Base-by-base conservation (phyloP, 2,888 invertebrate species). In the Xestia xanthographa region DNA sequence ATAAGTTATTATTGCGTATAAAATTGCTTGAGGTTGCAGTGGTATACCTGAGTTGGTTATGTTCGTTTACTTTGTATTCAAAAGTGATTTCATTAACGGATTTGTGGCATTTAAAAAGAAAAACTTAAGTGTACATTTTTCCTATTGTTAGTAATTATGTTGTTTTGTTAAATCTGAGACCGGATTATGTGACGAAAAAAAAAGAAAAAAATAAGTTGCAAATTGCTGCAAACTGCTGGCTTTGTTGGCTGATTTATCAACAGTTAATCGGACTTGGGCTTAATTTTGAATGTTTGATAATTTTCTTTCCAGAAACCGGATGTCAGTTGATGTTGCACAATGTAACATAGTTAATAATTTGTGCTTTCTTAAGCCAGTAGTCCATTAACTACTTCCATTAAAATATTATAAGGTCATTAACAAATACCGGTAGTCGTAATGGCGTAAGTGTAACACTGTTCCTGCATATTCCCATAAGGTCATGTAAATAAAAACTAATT, bases 381-480 rank as follows among this genome's bases (percentile, higher is more conserved):
- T n/a, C 14, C 20, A 58, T 34, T 41, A 38, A 77, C 53, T 38
- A 60, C 56, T 66, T 60, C 11, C n/a, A 68, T 85, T 75, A 22
- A 78, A 80, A 72, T 74, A 70, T 58, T 50, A 58, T 26, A 65
- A 56, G 14, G 75, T 58, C 20, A 69, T 85, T 82, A 85, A 38
- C 48, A 68, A 82, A 83, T 85, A 83, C 83, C 71, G 71, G 86
- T 74, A 78, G 86, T 83, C 20, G 53, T 86, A 72, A 86, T 86
- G 77, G 50, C 34, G 62, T 73, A 65, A 86, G 20, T 53, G 50
- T 82, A 53, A 62, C 12, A 38, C 17, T 60, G n/a, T 85, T 74
- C 72, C 56, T 70, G 63, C 74, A 73, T 53, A n/a, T 79, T 83
- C 75, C 53, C 68, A 66, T 60, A 71, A 22, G 58, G 45, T 34